Evolutionary conservation across 2,113 vertebrate species (phyloP).

Genomic region (Cyanistes caeruleus): DNA sequence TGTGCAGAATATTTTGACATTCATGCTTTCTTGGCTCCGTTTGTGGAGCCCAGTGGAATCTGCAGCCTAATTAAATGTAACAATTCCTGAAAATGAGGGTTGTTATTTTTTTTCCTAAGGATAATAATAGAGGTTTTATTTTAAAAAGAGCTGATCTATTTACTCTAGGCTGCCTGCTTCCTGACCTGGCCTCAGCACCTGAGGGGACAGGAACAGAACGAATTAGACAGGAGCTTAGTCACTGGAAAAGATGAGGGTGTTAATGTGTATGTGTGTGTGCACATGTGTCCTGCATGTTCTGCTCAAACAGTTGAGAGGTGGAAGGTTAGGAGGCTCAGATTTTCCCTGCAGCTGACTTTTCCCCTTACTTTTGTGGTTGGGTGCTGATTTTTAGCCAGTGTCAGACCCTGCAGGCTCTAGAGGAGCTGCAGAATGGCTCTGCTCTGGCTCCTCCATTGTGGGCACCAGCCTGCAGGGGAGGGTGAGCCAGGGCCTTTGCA

Average conservation of each 20-base stretch:
- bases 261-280: not conserved
- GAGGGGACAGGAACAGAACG: constrained; percentile 69
- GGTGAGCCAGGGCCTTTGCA: not conserved
- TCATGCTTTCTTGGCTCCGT: constrained; percentile 46
- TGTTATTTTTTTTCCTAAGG: constrained; percentile 57
- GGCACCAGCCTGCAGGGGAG: not conserved
- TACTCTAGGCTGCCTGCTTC: constrained; percentile 71
- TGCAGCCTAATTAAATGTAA: constrained; percentile 69
- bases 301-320: not conserved
- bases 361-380: not conserved
- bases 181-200: constrained; percentile 73
- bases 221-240: constrained; percentile 50
- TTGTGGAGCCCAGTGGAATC: constrained; percentile 66
- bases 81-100: constrained; percentile 70
- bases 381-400: not conserved
- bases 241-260: constrained; percentile 60
- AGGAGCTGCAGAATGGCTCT: not conserved
- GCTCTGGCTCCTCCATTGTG: not conserved
- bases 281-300: not conserved
- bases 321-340: constrained; percentile 30
- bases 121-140: constrained; percentile 72
- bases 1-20: constrained; percentile 70
- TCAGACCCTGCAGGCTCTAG: not conserved
- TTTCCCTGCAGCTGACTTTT: constrained; percentile 25
- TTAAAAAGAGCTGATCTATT: constrained; percentile 69